phyloP scores from a whole-genome alignment of 2,888 invertebrate species.

The Lumbricus terrestris region DNA sequence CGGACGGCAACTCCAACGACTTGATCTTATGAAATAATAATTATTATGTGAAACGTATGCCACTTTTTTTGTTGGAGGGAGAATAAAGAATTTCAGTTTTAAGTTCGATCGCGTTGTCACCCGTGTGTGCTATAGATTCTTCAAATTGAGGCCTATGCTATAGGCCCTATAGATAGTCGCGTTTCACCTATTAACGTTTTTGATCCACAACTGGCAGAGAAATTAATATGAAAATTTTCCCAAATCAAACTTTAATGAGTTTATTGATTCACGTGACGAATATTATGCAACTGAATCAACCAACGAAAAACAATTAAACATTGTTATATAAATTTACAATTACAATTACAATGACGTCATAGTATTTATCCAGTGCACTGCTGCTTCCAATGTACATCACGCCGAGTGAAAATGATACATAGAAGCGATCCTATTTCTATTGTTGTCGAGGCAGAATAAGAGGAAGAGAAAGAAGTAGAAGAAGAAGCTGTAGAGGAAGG shows the following conservation, averaged over 20 bases:
- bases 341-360: not conserved
- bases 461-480: too few relatives aligned
- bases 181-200: not conserved
- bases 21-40: too few relatives aligned
- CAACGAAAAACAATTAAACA: too few relatives aligned
- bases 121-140: not conserved
- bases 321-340: too few relatives aligned
- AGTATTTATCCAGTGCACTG: not conserved
- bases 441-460: too few relatives aligned
- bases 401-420: too few relatives aligned
- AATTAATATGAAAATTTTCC: not conserved
- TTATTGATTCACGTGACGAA: not conserved
- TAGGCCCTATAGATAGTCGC: too few relatives aligned
- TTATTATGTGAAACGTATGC: not conserved
- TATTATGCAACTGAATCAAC: not conserved
- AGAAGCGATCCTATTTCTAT: too few relatives aligned
- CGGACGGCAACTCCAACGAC: not conserved
- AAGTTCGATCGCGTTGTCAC: not conserved
- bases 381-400: not conserved
- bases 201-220: not conserved
- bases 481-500: too few relatives aligned
- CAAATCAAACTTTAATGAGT: not conserved
- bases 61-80: not conserved
- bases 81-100: too few relatives aligned
- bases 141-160: too few relatives aligned